Percentiles rank a stretch among this genome's conserved stretches.
Conservation (phyloP, 2,888 invertebrate species). For the Tanytarsus gracilentus region DNA sequence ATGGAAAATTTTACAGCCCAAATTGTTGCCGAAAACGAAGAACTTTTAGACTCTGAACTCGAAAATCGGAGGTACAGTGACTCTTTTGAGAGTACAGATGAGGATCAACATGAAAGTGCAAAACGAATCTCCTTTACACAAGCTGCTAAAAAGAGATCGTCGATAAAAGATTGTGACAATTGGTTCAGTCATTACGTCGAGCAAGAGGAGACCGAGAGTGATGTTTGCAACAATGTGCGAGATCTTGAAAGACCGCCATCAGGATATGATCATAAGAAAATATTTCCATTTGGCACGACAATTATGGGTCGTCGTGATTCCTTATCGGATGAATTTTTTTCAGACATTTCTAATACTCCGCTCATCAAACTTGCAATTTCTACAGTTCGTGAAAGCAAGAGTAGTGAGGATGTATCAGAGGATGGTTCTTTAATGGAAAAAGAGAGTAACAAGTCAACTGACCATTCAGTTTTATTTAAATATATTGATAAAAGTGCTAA, state of each 20-base stretch:
- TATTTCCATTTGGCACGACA: constrained; percentile 30
- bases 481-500: no score
- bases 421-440: no score
- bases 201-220: constrained; percentile 18
- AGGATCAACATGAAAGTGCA: not conserved
- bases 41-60: not conserved
- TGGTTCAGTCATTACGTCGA: constrained; percentile 31
- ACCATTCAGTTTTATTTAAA: no score
- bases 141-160: constrained; percentile 28
- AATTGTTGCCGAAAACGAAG: not conserved
- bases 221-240: not conserved
- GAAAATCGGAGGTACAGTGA: constrained; percentile 9
- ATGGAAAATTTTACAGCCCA: not conserved
- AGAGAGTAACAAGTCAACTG: no score
- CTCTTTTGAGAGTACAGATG: constrained; percentile 19
- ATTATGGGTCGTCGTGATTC: constrained; percentile 2
- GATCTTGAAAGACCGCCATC: not conserved
- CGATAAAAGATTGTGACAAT: constrained; percentile 32
- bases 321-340: constrained; percentile 15
- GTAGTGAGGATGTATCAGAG: not conserved
- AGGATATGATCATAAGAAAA: constrained; percentile 24
- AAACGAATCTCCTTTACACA: not conserved
- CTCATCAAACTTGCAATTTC: not conserved
- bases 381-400: not conserved
- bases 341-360: not conserved